Conservation (phyloP, 1,140 invertebrate genomes). For the Parapsyche elsis region DNA sequence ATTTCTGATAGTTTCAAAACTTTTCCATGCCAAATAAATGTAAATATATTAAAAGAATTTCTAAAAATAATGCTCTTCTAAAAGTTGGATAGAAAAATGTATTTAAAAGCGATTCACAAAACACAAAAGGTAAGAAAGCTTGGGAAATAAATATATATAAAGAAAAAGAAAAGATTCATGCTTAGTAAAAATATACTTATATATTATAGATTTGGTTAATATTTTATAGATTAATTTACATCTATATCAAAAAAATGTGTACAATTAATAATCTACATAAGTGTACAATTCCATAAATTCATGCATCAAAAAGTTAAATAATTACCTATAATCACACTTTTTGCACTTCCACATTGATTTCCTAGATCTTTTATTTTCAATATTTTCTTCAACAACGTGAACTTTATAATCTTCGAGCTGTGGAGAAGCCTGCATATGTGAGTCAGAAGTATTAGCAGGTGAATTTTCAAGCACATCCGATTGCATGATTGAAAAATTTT, state of each 20-base stretch:
- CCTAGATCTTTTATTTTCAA: constrained; percentile 56
- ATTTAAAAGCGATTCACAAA: not conserved
- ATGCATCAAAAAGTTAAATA: constrained; percentile 46
- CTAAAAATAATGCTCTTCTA: constrained; percentile 1
- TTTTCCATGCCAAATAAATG: not conserved
- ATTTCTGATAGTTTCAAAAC: too few species aligned
- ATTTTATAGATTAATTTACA: constrained; percentile 26
- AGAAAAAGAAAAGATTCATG: constrained; percentile 29
- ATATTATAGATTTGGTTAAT: constrained; percentile 4
- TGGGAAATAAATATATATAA: not conserved
- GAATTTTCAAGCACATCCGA: constrained; percentile 39
- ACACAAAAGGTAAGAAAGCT: not conserved
- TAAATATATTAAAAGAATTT: not conserved
- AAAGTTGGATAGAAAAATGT: not conserved
- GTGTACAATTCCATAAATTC: not conserved
- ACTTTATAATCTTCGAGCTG: not conserved
- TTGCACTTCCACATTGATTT: constrained; percentile 78
- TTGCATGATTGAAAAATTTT: constrained; percentile 20
- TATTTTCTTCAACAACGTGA: constrained; percentile 56
- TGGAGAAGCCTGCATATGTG: not conserved
- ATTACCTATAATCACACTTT: constrained; percentile 84
- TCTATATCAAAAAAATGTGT: not conserved
- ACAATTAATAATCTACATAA: constrained; percentile 17
- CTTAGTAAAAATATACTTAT: constrained; percentile 10
- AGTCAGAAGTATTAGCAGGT: not conserved